Conservation (phyloP, 2,797 vertebrate species). For the Helarctos malayanus region DNA sequence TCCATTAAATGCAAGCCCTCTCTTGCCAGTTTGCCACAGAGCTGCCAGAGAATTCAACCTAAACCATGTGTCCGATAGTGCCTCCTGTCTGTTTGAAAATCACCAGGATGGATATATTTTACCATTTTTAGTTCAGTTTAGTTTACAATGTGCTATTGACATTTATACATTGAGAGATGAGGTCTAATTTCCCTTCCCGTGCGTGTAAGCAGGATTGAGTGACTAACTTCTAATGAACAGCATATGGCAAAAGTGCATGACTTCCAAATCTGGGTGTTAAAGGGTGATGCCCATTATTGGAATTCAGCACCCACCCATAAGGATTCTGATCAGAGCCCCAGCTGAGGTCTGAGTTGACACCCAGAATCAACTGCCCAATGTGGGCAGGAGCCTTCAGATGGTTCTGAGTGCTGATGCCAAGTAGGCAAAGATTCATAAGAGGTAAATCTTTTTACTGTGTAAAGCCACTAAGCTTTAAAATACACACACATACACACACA, state of each 20-base stretch:
- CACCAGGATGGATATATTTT: not conserved
- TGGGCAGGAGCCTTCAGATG: fast-evolving
- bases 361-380: fast-evolving
- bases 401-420: not conserved
- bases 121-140: not conserved
- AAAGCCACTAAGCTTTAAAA: not conserved
- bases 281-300: not conserved
- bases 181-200: not conserved
- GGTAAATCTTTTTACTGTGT: not conserved
- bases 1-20: not conserved
- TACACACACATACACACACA: not conserved
- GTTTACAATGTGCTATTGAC: not conserved
- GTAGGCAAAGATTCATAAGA: not conserved
- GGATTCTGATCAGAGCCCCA: not conserved
- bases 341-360: not conserved
- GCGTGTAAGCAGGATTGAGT: not conserved
- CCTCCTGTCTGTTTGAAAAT: not conserved
- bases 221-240: not conserved
- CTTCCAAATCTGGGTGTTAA: not conserved
- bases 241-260: not conserved
- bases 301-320: not conserved
- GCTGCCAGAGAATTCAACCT: not conserved
- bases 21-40: not conserved
- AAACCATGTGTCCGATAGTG: not conserved
- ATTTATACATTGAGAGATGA: not conserved